Percentiles rank a stretch among this genome's conserved stretches.
Evolutionary conservation across 2,113 vertebrate genomes (phyloP).

Genomic region (Pica pica): DNA sequence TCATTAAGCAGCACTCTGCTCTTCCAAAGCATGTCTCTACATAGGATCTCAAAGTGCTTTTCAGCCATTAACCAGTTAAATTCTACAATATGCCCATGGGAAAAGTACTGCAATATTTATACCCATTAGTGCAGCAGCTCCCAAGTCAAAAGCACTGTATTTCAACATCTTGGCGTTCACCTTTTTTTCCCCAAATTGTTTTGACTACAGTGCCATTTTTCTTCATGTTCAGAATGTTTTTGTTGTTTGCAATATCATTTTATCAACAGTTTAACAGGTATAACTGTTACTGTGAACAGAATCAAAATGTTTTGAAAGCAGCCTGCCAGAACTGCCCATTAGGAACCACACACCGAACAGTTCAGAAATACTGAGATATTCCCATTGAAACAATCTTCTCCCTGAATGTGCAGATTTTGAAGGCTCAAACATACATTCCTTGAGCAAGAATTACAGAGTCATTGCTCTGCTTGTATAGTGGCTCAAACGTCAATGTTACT

Average conservation of each 20-base stretch:
- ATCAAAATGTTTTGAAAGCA: constrained; percentile 7
- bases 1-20: background rate
- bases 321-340: background rate
- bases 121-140: background rate
- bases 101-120: constrained; percentile 23
- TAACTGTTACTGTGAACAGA: background rate
- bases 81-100: background rate
- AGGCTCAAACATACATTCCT: background rate
- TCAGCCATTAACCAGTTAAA: constrained; percentile 12
- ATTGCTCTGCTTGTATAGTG: background rate
- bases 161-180: background rate
- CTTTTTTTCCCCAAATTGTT: background rate
- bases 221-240: background rate
- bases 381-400: background rate
- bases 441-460: background rate
- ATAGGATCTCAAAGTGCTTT: background rate
- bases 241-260: background rate
- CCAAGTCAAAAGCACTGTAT: background rate
- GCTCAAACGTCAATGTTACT: background rate
- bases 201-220: background rate
- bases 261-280: background rate
- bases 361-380: background rate
- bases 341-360: background rate
- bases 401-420: background rate
- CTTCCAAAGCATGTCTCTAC: background rate